Evolutionary conservation across 35 echinoderm and acorn worm species (phyloP).

Genomic region (Amphiura filiformis): DNA sequence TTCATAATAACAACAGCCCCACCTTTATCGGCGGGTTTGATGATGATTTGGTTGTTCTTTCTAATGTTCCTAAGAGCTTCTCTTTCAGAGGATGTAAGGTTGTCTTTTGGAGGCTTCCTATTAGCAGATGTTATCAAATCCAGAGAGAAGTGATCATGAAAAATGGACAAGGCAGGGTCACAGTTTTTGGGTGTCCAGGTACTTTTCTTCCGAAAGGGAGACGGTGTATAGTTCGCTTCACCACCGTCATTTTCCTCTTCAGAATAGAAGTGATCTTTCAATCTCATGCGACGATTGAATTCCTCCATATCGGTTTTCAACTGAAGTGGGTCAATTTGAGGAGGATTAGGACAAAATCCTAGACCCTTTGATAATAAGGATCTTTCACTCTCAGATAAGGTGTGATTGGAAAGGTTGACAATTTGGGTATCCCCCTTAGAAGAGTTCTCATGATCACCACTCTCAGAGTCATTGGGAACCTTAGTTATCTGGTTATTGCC

Average conservation of each 20-base stretch:
- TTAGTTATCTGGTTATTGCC: not conserved
- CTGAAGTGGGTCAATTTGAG: not conserved
- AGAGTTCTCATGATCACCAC: not conserved
- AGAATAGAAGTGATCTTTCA: not conserved
- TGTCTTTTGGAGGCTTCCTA: not conserved
- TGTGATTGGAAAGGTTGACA: not conserved
- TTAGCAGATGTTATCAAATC: not conserved
- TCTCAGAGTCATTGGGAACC: not conserved
- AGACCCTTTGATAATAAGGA: not conserved
- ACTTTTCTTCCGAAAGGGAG: not conserved
- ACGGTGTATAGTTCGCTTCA: not conserved
- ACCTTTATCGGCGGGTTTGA: not conserved
- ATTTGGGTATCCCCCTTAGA: not conserved
- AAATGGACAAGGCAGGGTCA: not conserved
- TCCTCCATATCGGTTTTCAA: not conserved
- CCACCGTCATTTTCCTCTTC: not conserved
- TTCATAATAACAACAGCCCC: not conserved
- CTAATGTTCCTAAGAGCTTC: not conserved
- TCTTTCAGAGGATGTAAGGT: not conserved
- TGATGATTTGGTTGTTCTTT: not conserved
- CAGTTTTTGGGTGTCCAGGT: not conserved
- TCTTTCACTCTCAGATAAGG: not conserved
- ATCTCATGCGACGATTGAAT: not conserved
- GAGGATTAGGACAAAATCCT: not conserved
- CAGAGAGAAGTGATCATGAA: not conserved